Evolutionary conservation across 2,888 invertebrate genomes (phyloP).

Genomic region (Mythimna ferrago): DNA sequence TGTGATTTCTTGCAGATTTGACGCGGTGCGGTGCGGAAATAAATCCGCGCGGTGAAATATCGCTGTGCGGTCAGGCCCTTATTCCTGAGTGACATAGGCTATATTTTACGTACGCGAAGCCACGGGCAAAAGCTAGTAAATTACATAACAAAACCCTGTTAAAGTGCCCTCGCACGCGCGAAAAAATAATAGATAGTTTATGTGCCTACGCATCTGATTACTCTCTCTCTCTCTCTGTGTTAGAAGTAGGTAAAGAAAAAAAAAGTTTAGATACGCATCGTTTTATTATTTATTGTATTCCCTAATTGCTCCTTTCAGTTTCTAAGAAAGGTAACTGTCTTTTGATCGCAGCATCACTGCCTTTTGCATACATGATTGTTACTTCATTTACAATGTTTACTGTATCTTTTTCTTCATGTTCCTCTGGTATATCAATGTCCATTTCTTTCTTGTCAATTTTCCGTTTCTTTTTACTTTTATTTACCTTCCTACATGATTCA

Average conservation of each 20-base stretch:
- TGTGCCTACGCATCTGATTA: no score
- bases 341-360: slow-evolving; percentile 9
- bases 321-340: slow-evolving; percentile 59
- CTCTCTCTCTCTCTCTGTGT: no score
- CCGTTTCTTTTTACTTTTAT: not conserved
- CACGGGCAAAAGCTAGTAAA: no score
- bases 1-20: no score
- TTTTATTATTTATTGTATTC: not conserved
- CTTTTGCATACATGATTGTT: slow-evolving; percentile 13
- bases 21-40: no score
- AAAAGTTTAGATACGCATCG: not conserved
- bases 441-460: not conserved
- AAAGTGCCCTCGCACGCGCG: no score
- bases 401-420: not conserved
- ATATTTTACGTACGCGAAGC: no score
- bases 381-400: not conserved
- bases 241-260: not conserved
- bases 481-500: slow-evolving; percentile 49
- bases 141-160: no score
- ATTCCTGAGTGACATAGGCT: no score
- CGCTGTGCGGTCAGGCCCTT: no score
- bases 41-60: no score
- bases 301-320: slow-evolving; percentile 57
- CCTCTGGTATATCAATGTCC: not conserved
- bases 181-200: no score